These are phyloP conservation scores for Pogoniulus pusillus DNA, from an alignment of 2,797 vertebrate genomes.

Conservation along the genomic window DNA sequence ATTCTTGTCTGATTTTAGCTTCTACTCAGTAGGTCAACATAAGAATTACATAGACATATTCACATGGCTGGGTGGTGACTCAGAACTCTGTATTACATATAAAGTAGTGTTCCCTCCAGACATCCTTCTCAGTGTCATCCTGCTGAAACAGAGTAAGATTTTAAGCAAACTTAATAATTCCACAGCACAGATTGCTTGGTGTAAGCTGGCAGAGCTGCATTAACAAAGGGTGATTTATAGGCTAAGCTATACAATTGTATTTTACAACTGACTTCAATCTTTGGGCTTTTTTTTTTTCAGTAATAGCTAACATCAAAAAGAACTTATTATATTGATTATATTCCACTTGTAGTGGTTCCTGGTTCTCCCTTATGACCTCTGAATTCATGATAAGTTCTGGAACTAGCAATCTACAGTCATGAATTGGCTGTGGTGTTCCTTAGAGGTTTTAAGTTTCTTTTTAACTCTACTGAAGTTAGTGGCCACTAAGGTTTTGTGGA, in stretches of 20 bases:
- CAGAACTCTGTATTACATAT: not conserved
- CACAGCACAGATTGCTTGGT: not conserved
- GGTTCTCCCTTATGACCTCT: not conserved
- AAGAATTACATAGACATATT: not conserved
- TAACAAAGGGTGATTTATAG: slow-evolving; percentile 2
- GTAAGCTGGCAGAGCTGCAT: not conserved
- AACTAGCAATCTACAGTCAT: not conserved
- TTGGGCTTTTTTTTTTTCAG: not conserved
- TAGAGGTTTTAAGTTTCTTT: not conserved
- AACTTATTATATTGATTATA: not conserved
- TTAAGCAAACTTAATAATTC: slow-evolving; percentile 17
- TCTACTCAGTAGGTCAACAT: not conserved
- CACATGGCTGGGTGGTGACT: not conserved
- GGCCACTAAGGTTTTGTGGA: not conserved
- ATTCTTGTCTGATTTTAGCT: not conserved
- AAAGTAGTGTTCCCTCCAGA: not conserved
- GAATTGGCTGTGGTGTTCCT: not conserved
- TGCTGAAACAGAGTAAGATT: slow-evolving; percentile 10
- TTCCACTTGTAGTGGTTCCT: not conserved
- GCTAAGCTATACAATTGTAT: not conserved
- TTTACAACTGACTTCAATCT: slow-evolving; percentile 28
- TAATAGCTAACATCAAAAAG: slow-evolving; percentile 24
- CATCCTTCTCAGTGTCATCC: not conserved
- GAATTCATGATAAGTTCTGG: not conserved
- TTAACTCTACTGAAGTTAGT: not conserved